Conservation (phyloP, 2,113 vertebrate genomes). For the Lepisosteus oculatus region DNA sequence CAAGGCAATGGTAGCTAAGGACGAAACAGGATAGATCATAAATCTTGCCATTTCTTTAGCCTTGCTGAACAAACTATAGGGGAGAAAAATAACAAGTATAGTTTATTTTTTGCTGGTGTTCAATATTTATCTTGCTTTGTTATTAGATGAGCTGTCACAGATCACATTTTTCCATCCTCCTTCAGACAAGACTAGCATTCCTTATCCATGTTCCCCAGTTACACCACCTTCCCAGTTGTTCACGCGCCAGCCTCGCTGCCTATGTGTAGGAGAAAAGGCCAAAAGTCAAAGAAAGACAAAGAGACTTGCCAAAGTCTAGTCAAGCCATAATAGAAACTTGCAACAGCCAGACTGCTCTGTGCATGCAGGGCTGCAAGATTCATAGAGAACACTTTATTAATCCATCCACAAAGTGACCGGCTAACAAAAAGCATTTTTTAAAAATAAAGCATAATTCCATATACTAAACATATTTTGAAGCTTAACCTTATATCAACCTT, state of each 20-base stretch:
- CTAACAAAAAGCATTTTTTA: neutral
- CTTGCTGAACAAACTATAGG: constrained; percentile 19
- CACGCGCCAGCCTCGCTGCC: constrained; percentile 2
- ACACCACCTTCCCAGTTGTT: constrained; percentile 8
- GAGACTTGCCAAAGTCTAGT: neutral
- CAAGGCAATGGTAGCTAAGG: constrained; percentile 8
- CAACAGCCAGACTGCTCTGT: neutral
- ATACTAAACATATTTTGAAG: too few relatives aligned
- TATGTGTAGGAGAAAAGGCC: constrained; percentile 4
- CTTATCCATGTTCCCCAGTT: constrained; percentile 25
- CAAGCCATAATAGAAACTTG: neutral
- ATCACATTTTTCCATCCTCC: constrained; percentile 1
- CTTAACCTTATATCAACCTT: too few relatives aligned
- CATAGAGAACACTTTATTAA: neutral
- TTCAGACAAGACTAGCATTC: constrained; percentile 25
- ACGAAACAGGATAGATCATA: constrained; percentile 20
- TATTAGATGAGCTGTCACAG: constrained; percentile 19
- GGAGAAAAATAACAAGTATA: constrained; percentile 4
- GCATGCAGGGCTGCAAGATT: neutral
- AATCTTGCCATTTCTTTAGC: constrained; percentile 4
- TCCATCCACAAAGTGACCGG: neutral
- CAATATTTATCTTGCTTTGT: constrained; percentile 32
- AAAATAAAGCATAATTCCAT: neutral
- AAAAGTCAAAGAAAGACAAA: constrained; percentile 20
- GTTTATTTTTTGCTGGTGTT: constrained; percentile 17